Base-by-base conservation (phyloP, 2,113 vertebrate genomes). In the Hippolais icterina region DNA sequence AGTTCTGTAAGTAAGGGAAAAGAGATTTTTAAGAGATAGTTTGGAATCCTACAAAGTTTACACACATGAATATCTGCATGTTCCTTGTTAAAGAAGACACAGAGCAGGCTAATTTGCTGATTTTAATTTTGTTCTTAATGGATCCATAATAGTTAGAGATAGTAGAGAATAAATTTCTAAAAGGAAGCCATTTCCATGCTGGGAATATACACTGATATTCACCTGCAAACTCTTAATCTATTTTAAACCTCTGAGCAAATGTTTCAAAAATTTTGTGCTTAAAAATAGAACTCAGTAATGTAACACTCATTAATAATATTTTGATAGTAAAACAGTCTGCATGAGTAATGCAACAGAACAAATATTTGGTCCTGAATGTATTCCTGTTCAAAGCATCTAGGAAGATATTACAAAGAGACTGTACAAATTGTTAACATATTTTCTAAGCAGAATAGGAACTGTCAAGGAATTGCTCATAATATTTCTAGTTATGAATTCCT, bases 401-500 rank as follows among this genome's bases (percentile, higher is more conserved):
- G 49, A 93, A 87, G 41, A 56, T 46, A 90, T 85, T 85, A 69
- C 42, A 50, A 87, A 87, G 53, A 47, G 42, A 80, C 31, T 70
- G 61, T 31, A 85, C 37, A 85, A 89, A 85, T 90, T 70, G 65
- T 87, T 83, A 90, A 19, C 84, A 80, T 93, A 94, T 95, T 96
- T 96, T 96, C 75, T 96, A 87, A 83, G 78, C 16, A 80, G 63
- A 90, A 80, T 76, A 77, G 50, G 54, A 93, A 77, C 89, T 94
- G 66, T 94, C 91, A 96, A 96, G 93, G 84, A 96, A 95, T 74
- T 88, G 66, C 42, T 90, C 63, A 77, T 82, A 87, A 61, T 83
- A 83, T 85, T 96, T 95, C 91, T 57, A 91, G 57, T 79, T 84
- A 89, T 28, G 33, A 82, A 93, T 94, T 97, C 89, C 65, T 85